These are phyloP conservation scores for Anser brachyrhynchus DNA, from an alignment of 2,113 vertebrate genomes.

Conservation along the genomic window DNA sequence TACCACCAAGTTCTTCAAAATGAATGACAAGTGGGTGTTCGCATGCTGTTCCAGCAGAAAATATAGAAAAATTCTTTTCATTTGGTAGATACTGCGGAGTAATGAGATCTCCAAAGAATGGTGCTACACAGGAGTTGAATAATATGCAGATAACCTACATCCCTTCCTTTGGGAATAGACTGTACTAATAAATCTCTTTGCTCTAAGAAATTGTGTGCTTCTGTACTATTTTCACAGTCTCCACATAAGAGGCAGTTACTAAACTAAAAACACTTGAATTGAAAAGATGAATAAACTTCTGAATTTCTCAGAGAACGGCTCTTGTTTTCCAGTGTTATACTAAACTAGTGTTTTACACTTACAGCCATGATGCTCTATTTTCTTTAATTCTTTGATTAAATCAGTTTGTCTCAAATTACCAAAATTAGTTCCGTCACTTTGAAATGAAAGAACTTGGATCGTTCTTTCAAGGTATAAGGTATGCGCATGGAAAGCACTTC, in stretches of 20 bases:
- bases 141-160: not conserved
- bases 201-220: not conserved
- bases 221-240: not conserved
- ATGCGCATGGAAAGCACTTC: not conserved
- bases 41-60: not conserved
- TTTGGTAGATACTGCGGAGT: not conserved
- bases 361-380: not conserved
- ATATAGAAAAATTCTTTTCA: not conserved
- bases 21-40: not conserved
- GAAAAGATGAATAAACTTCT: not conserved
- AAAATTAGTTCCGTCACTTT: not conserved
- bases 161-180: not conserved
- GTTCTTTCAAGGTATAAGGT: not conserved
- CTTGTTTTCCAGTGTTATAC: not conserved
- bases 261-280: not conserved
- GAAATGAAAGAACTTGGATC: not conserved
- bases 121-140: not conserved
- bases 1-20: not conserved
- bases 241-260: not conserved
- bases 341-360: not conserved
- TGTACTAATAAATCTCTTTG: not conserved
- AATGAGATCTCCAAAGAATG: not conserved
- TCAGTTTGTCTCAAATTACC: not conserved
- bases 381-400: not conserved
- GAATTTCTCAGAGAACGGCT: not conserved